These are phyloP conservation scores for Maccullochella peelii DNA, from an alignment of 2,113 vertebrate genomes.

Conservation along the genomic window DNA sequence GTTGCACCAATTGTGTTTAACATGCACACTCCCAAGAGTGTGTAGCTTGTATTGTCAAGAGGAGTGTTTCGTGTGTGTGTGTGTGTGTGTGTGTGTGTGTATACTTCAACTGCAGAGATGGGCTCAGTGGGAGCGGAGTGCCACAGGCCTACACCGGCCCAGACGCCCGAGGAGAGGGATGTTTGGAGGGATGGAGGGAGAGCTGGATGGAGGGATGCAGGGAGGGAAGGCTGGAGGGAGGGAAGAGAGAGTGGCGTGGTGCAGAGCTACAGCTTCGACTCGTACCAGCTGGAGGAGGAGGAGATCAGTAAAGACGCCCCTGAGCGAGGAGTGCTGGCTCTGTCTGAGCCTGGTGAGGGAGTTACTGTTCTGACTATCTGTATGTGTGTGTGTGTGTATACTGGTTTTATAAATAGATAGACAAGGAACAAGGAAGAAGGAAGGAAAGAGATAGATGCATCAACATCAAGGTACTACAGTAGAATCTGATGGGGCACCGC, in stretches of 20 bases:
- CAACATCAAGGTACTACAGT: not conserved
- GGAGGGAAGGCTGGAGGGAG: slow-evolving; percentile 76
- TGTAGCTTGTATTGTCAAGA: slow-evolving; percentile 35
- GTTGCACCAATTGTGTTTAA: slow-evolving; percentile 38
- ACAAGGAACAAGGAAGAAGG: not conserved
- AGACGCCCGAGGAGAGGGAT: slow-evolving; percentile 83
- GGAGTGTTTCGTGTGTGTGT: slow-evolving; percentile 11
- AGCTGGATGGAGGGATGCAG: slow-evolving; percentile 68
- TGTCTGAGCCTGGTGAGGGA: slow-evolving; percentile 90
- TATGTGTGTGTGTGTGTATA: slow-evolving; percentile 24
- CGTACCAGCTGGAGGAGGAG: slow-evolving; percentile 93
- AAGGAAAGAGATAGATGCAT: not conserved
- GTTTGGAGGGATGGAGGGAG: slow-evolving; percentile 71
- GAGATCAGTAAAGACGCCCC: slow-evolving; percentile 85
- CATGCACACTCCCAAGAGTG: slow-evolving; percentile 56
- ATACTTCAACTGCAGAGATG: slow-evolving; percentile 77
- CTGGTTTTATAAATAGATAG: slow-evolving; percentile 41
- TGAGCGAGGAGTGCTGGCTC: slow-evolving; percentile 87
- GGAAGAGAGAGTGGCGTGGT: slow-evolving; percentile 85
- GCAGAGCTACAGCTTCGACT: slow-evolving; percentile 95
- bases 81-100: slow-evolving; percentile 10
- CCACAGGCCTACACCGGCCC: slow-evolving; percentile 84
- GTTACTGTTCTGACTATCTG: slow-evolving; percentile 15
- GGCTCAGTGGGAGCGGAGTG: slow-evolving; percentile 86
- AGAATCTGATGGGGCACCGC: not conserved